phyloP scores from a whole-genome alignment of 2,113 vertebrate genomes.

The Meleagris gallopavo region DNA sequence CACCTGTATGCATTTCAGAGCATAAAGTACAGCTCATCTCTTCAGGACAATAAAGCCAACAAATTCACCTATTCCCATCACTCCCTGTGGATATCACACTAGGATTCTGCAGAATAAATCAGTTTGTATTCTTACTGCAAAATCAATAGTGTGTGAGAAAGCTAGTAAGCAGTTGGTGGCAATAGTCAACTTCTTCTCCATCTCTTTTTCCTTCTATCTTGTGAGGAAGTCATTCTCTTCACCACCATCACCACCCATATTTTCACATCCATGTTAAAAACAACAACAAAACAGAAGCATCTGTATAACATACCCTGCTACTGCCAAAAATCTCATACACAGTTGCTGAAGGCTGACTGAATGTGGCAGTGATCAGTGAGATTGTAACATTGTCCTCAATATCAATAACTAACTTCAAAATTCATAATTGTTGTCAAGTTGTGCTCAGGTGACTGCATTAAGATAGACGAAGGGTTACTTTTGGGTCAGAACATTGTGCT shows the following conservation, averaged over 20 bases:
- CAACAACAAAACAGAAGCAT: neutral
- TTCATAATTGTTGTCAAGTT: neutral
- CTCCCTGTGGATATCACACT: neutral
- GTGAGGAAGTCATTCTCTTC: neutral
- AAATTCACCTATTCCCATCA: neutral
- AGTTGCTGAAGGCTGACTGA: neutral
- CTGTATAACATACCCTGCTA: no score
- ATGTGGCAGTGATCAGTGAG: neutral
- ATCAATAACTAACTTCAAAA: neutral
- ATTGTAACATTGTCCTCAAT: neutral
- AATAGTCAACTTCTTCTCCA: neutral
- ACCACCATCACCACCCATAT: neutral
- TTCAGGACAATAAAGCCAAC: neutral
- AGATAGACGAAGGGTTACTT: neutral
- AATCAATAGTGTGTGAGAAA: neutral
- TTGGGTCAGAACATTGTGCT: neutral
- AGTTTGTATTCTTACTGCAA: neutral
- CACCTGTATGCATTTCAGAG: neutral
- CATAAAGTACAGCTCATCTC: neutral
- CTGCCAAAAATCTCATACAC: neutral
- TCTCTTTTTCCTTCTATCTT: neutral
- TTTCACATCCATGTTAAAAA: neutral
- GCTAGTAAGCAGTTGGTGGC: neutral
- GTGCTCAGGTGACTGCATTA: neutral
- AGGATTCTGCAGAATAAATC: neutral